These are phyloP conservation scores for Nesidiocoris tenuis DNA, from an alignment of 2,888 invertebrate species.

Conservation along the genomic window DNA sequence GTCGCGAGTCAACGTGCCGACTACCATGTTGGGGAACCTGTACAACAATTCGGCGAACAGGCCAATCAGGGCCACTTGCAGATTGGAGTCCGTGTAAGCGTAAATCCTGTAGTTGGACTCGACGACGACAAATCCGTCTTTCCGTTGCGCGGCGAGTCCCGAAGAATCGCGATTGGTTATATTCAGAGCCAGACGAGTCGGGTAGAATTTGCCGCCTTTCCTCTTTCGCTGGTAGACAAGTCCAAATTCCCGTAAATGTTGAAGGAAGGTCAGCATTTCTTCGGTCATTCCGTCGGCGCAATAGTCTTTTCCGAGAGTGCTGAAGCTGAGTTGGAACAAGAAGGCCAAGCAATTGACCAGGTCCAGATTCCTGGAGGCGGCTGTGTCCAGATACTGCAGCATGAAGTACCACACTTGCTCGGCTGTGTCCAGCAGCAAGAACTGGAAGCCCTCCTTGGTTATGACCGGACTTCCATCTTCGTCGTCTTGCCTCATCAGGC, in stretches of 20 bases:
- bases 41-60: slow-evolving; percentile 91
- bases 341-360: slow-evolving; percentile 91
- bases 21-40: slow-evolving; percentile 94
- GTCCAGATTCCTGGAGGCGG: slow-evolving; percentile 80
- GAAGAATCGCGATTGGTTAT: slow-evolving; percentile 60
- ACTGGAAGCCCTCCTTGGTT: slow-evolving; percentile 95
- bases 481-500: slow-evolving; percentile 84
- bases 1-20: slow-evolving; percentile 90
- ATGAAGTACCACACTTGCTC: slow-evolving; percentile 98
- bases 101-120: slow-evolving; percentile 96
- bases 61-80: slow-evolving; percentile 89
- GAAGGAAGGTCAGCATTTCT: slow-evolving; percentile 83
- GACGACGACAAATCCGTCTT: slow-evolving; percentile 79
- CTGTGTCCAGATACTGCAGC: slow-evolving; percentile 90
- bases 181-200: slow-evolving; percentile 87
- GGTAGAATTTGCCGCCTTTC: slow-evolving; percentile 90
- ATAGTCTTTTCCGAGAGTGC: slow-evolving; percentile 91
- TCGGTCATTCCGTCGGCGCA: slow-evolving; percentile 92
- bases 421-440: slow-evolving; percentile 86
- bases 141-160: slow-evolving; percentile 48
- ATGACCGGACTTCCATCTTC: slow-evolving; percentile 82
- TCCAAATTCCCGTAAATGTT: slow-evolving; percentile 95
- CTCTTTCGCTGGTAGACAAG: slow-evolving; percentile 95
- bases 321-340: slow-evolving; percentile 94
- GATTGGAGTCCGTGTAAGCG: slow-evolving; percentile 89